Evolutionary conservation across 2,113 vertebrate species (phyloP), one percentile per base, ranked within the genome.

Genomic region (Cinclus cinclus): DNA sequence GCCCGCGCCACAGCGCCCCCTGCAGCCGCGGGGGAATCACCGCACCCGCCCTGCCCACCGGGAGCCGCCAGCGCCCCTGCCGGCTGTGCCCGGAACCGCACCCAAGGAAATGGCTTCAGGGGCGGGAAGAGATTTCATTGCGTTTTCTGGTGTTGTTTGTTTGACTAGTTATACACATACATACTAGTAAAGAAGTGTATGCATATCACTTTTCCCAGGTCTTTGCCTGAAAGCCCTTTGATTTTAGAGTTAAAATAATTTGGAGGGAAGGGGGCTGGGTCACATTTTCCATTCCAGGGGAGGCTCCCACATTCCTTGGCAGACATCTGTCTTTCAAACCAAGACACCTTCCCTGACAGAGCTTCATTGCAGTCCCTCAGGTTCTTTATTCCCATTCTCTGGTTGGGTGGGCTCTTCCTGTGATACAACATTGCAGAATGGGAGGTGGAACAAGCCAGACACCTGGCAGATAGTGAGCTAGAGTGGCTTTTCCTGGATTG

Each of bases 21-120:
- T 67, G 41, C 77, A 1, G 33, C 1, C 50, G 41, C 16, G 27
- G 27, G 0, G 63, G 41, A 25, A 4, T 7, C 63, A 13, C 0
- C 16, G 50, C 62, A 2, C 7, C 71, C 4, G 31, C 60, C 24
- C 39, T 1, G 39, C 62, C 18, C 20, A 2, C 15, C 11, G 9
- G 39, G 9, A 15, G 41, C 62, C 27, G 1, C 6, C 50, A 12
- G 52, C 52, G 52, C 78, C 50, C 50, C 50, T 28, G 50, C 50
- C 50, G 50, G 15, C 50, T 27, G 50, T 10, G 15, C 25, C 50
- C 50, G 50, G 50, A 52, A 17, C 50, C 28, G 50, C 50, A 28
- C 50, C 15, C 50, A 52, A 28, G 50, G 50, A 52, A 52, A 27
- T 9, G 25, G 50, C 25, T 19, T 19, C 4, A 46, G 20, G 44